Conservation (phyloP, 2,888 invertebrate genomes). For the Volucella zonaria region DNA sequence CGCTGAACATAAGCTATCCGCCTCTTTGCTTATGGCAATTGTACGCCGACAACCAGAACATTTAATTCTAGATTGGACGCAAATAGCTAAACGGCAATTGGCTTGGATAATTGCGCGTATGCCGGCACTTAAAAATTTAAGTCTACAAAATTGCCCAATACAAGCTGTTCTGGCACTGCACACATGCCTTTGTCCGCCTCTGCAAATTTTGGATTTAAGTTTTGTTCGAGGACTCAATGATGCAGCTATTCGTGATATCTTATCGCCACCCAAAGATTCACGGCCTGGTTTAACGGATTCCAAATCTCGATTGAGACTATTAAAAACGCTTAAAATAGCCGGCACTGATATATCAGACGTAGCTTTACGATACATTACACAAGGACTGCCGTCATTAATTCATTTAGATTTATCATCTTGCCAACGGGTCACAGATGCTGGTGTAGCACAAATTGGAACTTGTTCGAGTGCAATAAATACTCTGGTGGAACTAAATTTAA, state of each 20-base stretch:
- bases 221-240: slow-evolving; percentile 94
- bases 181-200: slow-evolving; percentile 91
- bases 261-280: slow-evolving; percentile 93
- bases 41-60: slow-evolving; percentile 93
- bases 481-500: slow-evolving; percentile 89
- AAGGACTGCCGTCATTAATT: slow-evolving; percentile 89
- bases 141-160: slow-evolving; percentile 89
- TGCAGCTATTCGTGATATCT: slow-evolving; percentile 90
- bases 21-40: slow-evolving; percentile 90
- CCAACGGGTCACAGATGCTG: slow-evolving; percentile 93
- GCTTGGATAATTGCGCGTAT: slow-evolving; percentile 94
- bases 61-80: slow-evolving; percentile 94
- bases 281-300: slow-evolving; percentile 90
- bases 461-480: slow-evolving; percentile 87
- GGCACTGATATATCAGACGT: slow-evolving; percentile 96
- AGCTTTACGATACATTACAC: slow-evolving; percentile 86
- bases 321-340: slow-evolving; percentile 89
- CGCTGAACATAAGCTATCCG: slow-evolving; percentile 88
- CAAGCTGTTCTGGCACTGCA: slow-evolving; percentile 91
- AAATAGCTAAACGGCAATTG: slow-evolving; percentile 93
- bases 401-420: slow-evolving; percentile 93
- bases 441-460: slow-evolving; percentile 93
- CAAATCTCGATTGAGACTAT: slow-evolving; percentile 89
- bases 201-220: slow-evolving; percentile 91
- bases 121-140: slow-evolving; percentile 91